These are phyloP conservation scores for Chionodraco myersi DNA, from an alignment of 2,113 vertebrate genomes.

Conservation along the genomic window DNA sequence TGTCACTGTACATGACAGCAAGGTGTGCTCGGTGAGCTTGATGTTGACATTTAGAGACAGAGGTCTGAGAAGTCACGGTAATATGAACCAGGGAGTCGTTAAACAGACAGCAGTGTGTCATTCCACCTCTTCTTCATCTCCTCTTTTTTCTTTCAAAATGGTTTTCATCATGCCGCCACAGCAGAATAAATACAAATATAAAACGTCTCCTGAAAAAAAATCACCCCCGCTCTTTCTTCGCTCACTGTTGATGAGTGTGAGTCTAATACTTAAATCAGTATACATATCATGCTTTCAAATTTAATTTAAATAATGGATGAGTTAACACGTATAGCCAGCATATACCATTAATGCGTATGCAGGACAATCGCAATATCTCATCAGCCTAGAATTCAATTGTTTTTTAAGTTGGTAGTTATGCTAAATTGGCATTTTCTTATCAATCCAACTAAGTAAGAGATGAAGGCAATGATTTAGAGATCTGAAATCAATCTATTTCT, in stretches of 20 bases:
- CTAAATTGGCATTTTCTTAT: background rate
- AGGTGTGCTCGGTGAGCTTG: constrained; percentile 21
- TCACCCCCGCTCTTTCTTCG: background rate
- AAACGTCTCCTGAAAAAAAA: too few species aligned
- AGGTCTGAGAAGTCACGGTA: constrained; percentile 33
- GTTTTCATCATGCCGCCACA: background rate
- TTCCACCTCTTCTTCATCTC: constrained; percentile 14
- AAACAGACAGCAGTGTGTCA: constrained; percentile 25
- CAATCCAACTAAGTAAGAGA: constrained; percentile 1
- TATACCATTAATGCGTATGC: background rate
- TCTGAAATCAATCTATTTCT: constrained; percentile 10
- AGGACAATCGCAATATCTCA: background rate
- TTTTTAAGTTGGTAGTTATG: background rate
- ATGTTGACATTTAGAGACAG: constrained; percentile 37
- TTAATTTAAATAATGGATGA: background rate
- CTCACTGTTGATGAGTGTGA: background rate
- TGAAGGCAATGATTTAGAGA: constrained; percentile 17
- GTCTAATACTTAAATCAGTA: background rate
- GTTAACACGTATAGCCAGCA: background rate
- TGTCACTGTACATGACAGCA: constrained; percentile 35
- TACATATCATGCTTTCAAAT: background rate
- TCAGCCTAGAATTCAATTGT: background rate
- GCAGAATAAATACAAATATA: background rate
- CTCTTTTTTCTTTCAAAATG: constrained; percentile 4
- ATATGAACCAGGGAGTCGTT: background rate